Evolutionary conservation across 2,888 invertebrate genomes (phyloP), one percentile per base, ranked within the genome.

Genomic region (Lydus trimaculatus): DNA sequence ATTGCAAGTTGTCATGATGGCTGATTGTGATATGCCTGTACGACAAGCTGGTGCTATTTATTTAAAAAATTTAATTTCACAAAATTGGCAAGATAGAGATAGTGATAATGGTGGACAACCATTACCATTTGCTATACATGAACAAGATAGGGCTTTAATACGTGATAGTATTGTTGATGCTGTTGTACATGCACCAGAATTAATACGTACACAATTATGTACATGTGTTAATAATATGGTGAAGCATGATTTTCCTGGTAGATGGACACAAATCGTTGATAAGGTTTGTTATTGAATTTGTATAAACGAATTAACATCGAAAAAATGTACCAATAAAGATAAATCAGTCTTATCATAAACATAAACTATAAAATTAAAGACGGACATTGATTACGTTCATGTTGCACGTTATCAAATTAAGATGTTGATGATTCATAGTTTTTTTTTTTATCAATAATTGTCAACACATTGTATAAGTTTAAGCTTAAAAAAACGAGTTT

Each of bases 41-140:
- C 88, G 98, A 73, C 98, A 99, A 88, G 98, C 98, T 73, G 97
- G 96, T 78, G 98, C 94, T 48, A 95, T 99, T 76, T 99, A 98
- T 87, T 87, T 99, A 75, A 99, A 99, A 87, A 99, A 99, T 87
- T 89, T 97, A 82, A 88, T 99, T 66, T 92, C 91, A 31, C 91
- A 91, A 79, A 94, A 91, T 85, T 99, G 99, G 99, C 91, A 91
- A 73, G 95, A 95, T 76, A 90, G 91, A 76, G 94, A 95, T 79
- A 87, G 88, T 0, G 92, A 93, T 75, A 75, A 79, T 6, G 92
- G 92, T 6, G 92, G 92, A 11, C 91, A 91, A 73, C 90, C 92
- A 4, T 87, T 91, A 67, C 92, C 92, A 23, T 98, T 96, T 86
- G 92, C 91, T 75, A 92, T 99, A 79, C 98, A 98, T 79, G 99